A percentile compares a stretch with the other conserved stretches of the same genome.
phyloP scores from a whole-genome alignment of 2,888 invertebrate species.

The Eumerus sabulonum region DNA sequence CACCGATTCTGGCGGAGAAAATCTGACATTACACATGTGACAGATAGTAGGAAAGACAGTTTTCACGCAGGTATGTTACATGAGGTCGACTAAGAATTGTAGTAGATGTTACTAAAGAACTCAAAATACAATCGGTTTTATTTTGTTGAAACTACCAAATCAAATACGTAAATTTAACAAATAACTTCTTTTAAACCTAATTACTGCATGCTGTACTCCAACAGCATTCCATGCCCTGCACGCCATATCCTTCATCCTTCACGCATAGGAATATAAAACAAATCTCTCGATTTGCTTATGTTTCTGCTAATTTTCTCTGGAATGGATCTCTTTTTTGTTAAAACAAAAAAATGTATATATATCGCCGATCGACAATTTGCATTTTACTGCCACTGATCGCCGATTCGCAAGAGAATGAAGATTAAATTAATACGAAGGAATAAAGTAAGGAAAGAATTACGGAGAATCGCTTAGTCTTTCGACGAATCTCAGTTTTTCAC shows the following conservation, averaged over 20 bases:
- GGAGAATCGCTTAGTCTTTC: slow-evolving; percentile 45
- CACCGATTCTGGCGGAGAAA: too few species aligned
- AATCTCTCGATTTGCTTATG: slow-evolving; percentile 25
- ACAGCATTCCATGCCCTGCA: too few species aligned
- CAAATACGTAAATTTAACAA: slow-evolving; percentile 32
- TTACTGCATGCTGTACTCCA: neutral
- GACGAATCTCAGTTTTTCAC: slow-evolving; percentile 75
- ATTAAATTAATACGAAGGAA: slow-evolving; percentile 39
- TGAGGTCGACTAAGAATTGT: too few species aligned
- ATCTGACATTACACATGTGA: too few species aligned
- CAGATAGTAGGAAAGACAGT: too few species aligned
- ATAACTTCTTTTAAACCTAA: slow-evolving; percentile 35
- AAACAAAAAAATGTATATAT: too few species aligned
- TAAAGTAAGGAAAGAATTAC: too few species aligned
- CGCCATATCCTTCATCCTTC: too few species aligned
- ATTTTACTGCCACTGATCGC: slow-evolving; percentile 8
- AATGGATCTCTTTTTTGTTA: slow-evolving; percentile 44
- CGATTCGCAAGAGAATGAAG: slow-evolving; percentile 24
- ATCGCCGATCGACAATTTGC: too few species aligned
- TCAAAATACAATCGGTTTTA: neutral
- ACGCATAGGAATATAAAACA: neutral
- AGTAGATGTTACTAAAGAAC: too few species aligned
- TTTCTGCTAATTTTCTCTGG: slow-evolving; percentile 39
- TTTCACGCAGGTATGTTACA: too few species aligned
- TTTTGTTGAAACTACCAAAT: neutral